Conservation (phyloP, 64 coral and sea anemone species). For the Montipora efflorescens region DNA sequence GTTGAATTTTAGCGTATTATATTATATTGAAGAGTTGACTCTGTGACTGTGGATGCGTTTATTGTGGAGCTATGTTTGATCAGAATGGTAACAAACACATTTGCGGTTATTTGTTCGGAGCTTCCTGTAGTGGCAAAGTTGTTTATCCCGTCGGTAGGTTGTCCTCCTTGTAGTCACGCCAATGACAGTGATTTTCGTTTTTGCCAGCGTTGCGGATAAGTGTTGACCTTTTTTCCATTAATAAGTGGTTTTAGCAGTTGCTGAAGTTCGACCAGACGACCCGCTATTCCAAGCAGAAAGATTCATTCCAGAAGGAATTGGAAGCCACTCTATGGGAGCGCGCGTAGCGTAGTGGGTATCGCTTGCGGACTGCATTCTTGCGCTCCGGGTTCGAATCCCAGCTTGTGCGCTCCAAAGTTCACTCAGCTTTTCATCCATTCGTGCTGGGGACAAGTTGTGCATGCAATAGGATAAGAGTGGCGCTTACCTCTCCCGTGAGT, state of each 20-base stretch:
- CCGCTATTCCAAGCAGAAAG: conserved; percentile 27
- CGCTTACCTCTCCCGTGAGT: too few species aligned
- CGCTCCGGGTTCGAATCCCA: too few species aligned
- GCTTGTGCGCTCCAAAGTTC: too few species aligned
- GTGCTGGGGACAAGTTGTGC: too few species aligned
- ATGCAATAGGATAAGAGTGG: too few species aligned
- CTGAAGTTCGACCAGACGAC: conserved; percentile 7
- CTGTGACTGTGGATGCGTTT: background rate
- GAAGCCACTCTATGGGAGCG: background rate
- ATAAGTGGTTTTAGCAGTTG: conserved; percentile 25
- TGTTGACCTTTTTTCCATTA: background rate
- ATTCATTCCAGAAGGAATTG: conserved; percentile 6
- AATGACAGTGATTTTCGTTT: conserved; percentile 19
- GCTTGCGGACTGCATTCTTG: too few species aligned
- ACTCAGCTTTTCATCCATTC: too few species aligned
- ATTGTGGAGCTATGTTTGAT: background rate
- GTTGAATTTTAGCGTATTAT: background rate
- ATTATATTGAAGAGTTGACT: background rate
- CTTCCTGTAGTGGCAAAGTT: background rate
- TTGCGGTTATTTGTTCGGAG: background rate
- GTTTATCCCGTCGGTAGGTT: background rate
- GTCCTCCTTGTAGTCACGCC: background rate
- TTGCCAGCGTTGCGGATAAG: background rate
- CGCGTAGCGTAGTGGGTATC: too few species aligned
- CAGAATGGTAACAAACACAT: background rate